Evolutionary conservation across 2,113 vertebrate species (phyloP), one percentile per base, ranked within the genome.

Genomic region (Spheniscus mendiculus): DNA sequence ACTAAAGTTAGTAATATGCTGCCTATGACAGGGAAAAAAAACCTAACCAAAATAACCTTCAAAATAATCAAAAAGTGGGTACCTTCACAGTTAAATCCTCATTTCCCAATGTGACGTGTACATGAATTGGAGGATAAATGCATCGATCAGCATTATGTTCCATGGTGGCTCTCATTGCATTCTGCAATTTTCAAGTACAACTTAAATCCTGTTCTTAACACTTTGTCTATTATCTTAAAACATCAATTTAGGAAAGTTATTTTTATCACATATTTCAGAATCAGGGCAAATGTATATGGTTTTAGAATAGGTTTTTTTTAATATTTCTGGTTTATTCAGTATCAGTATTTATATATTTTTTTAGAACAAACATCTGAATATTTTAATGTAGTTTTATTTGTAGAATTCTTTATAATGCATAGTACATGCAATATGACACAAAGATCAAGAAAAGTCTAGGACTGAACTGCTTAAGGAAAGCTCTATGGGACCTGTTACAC

Each of bases 141-240:
- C 99, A 98, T 53, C 95, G 96, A 53, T 99, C 99, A 5, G 98
- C 99, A 16, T 99, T 93, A 42, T 99, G 97, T 95, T 99, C 99
- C 99, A 99, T 99, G 45, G 99, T 99, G 71, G 99, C 99, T 74
- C 99, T 98, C 99, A 99, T 99, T 89, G 99, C 99, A 70, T 99
- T 99, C 99, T 99, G 97, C 95, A 79, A 95, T 82, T 90, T 88
- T 73, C 58, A 98, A 95, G 49, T 52, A 95, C 32, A 90, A 77
- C 6, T 53, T 94, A 87, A 93, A 91, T 74, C 15, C 30, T 83
- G 18, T 50, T 81, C 22, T 74, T 80, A 76, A 16, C 25, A 52
- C 25, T 91, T 81, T 11, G 5, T 58, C 11, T 63, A 30, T 76
- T 77, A 72, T 40, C 55, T 79, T 91, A 66, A 89, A 59, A 45